A percentile compares a stretch with the other conserved stretches of the same genome.
Evolutionary conservation across 2,797 vertebrate genomes (phyloP).

Genomic region (Xiphorhynchus erythropygius): DNA sequence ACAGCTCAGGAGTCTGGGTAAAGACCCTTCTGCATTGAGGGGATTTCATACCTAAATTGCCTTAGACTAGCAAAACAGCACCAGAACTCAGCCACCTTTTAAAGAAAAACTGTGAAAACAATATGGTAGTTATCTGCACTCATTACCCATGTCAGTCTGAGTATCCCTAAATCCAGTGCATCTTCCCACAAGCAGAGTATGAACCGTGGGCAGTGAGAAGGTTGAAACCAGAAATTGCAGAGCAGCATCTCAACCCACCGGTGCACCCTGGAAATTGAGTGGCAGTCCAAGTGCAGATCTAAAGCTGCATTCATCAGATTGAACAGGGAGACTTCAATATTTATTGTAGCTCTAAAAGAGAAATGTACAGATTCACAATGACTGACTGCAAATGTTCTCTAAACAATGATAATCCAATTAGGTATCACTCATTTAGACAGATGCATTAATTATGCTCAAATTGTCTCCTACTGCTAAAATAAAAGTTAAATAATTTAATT

Average conservation of each 20-base stretch:
- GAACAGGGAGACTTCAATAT: not conserved
- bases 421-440: conserved; percentile 22
- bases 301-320: not conserved
- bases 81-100: not conserved
- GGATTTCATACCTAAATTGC: not conserved
- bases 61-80: not conserved
- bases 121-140: accelerated
- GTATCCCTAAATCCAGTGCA: not conserved
- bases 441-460: not conserved
- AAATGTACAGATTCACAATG: not conserved
- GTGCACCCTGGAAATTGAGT: not conserved
- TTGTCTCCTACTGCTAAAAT: conserved; percentile 24
- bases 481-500: conserved; percentile 20
- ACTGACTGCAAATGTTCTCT: not conserved
- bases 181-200: not conserved
- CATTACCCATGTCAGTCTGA: not conserved
- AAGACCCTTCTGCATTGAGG: not conserved
- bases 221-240: not conserved
- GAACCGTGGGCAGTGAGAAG: not conserved
- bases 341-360: not conserved
- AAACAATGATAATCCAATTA: conserved; percentile 28
- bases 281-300: not conserved
- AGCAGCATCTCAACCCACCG: not conserved
- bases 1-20: not conserved
- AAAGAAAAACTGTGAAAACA: not conserved